Evolutionary conservation across 2,113 vertebrate genomes (phyloP).

Genomic region (Euleptes europaea): DNA sequence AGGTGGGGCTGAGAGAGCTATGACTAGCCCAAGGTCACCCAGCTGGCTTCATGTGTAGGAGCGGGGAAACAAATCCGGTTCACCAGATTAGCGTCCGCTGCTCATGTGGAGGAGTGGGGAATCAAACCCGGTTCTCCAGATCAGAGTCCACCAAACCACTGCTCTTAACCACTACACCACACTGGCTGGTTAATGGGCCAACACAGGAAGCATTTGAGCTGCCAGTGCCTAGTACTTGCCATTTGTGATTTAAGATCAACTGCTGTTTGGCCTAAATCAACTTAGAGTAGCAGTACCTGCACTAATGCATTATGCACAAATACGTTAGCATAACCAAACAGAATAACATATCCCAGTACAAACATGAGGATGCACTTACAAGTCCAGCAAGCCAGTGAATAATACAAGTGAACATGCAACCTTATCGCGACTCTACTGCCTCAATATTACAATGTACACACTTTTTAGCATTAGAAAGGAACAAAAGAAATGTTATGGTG

Average conservation of each 20-base stretch:
- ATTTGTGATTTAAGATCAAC: background rate
- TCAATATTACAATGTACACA: background rate
- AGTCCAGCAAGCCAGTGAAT: background rate
- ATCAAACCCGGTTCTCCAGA: no score
- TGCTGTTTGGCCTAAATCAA: background rate
- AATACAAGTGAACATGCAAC: rapidly evolving
- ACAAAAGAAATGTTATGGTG: background rate
- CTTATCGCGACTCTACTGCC: background rate
- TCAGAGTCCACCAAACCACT: no score
- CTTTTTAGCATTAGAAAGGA: background rate
- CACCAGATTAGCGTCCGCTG: no score
- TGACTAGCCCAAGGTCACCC: no score
- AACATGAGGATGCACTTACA: background rate
- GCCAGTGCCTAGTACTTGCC: background rate
- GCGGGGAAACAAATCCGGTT: no score
- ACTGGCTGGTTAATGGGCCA: no score
- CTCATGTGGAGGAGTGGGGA: no score
- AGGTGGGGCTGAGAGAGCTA: no score
- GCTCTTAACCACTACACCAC: no score
- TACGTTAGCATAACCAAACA: background rate
- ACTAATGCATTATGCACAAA: background rate
- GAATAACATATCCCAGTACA: background rate
- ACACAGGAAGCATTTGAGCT: background rate
- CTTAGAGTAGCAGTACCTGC: background rate
- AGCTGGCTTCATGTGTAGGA: no score